Percentiles rank a stretch among this genome's conserved stretches.
phyloP scores from a whole-genome alignment of 2,888 invertebrate genomes.

The Cheilosia vulpina region DNA sequence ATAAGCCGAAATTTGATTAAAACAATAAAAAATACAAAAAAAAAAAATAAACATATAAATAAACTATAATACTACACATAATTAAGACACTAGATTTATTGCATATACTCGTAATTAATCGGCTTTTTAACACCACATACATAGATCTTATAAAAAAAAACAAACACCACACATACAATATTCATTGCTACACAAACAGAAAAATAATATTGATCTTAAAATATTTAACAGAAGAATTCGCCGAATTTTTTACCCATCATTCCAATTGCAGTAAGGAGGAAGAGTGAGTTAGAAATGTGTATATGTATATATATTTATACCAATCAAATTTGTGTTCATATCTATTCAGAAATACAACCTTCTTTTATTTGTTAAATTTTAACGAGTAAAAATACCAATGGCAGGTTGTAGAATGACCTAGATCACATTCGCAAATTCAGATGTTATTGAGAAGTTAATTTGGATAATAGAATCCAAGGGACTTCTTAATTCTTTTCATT shows the following conservation, averaged over 20 bases:
- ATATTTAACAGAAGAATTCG: neutral
- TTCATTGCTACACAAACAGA: neutral
- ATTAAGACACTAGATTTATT: slow-evolving; percentile 33
- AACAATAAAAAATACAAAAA: slow-evolving; percentile 3
- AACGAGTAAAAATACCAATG: too few species aligned
- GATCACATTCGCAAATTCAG: too few species aligned
- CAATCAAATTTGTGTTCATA: neutral
- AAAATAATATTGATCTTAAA: too few species aligned
- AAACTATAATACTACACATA: slow-evolving; percentile 5
- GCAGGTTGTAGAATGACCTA: too few species aligned
- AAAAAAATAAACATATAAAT: neutral
- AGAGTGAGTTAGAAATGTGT: neutral
- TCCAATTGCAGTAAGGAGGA: slow-evolving; percentile 11
- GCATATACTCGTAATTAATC: slow-evolving; percentile 36
- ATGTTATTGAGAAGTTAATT: too few species aligned
- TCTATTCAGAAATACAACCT: neutral
- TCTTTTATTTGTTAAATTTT: neutral
- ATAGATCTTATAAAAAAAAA: neutral
- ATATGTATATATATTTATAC: too few species aligned
- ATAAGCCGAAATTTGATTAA: slow-evolving; percentile 26
- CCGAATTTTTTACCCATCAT: slow-evolving; percentile 7
- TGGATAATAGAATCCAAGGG: too few species aligned
- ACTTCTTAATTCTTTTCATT: too few species aligned
- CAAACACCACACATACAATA: neutral
- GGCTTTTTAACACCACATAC: slow-evolving; percentile 19